phyloP scores from a whole-genome alignment of 2,113 vertebrate genomes.

The Pachyramphus minor region DNA sequence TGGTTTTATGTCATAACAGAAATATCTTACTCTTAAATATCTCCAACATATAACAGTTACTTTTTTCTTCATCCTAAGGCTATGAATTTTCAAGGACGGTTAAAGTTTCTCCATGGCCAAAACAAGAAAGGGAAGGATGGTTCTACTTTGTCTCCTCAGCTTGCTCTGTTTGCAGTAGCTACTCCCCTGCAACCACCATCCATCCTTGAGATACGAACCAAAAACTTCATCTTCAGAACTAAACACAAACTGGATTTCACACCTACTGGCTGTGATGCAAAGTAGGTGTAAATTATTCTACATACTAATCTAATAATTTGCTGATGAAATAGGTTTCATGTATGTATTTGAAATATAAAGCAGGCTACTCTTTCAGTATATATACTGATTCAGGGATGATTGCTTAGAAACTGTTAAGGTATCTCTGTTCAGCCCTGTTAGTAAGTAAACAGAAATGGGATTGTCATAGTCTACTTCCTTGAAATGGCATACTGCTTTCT shows the following conservation, averaged over 20 bases:
- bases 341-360: not conserved
- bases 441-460: not conserved
- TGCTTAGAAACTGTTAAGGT: not conserved
- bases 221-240: constrained; percentile 86
- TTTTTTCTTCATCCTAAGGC: constrained; percentile 67
- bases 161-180: constrained; percentile 83
- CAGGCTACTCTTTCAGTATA: not conserved
- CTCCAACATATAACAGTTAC: not conserved
- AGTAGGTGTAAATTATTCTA: constrained; percentile 69
- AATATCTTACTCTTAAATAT: not conserved
- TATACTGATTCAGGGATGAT: not conserved
- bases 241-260: constrained; percentile 89
- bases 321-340: not conserved
- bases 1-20: not conserved
- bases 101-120: constrained; percentile 86
- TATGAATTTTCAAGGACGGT: constrained; percentile 84
- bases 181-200: constrained; percentile 82
- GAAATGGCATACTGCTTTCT: not conserved
- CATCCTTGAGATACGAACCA: constrained; percentile 85
- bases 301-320: not conserved
- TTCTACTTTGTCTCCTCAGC: constrained; percentile 72
- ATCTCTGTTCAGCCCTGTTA: not conserved
- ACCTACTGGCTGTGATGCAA: constrained; percentile 81
- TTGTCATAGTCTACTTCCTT: not conserved
- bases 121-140: constrained; percentile 83